Percentiles rank a stretch among this genome's conserved stretches.
phyloP scores from a whole-genome alignment of 2,797 vertebrate genomes.

The Malacoctenus gilli region DNA sequence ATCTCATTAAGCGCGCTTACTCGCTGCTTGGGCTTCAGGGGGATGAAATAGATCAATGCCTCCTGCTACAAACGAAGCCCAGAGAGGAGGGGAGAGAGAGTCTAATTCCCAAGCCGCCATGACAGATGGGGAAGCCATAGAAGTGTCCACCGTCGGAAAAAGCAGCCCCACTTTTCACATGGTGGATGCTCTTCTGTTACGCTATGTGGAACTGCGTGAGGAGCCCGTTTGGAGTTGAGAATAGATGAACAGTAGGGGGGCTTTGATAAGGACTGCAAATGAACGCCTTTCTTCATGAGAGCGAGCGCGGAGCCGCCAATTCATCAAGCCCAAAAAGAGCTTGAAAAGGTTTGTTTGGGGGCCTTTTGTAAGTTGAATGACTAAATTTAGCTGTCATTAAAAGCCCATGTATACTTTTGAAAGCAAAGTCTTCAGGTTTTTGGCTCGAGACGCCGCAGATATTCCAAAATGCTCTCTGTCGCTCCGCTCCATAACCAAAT shows the following conservation, averaged over 20 bases:
- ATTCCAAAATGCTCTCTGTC: background rate
- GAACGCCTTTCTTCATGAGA: conserved; percentile 25
- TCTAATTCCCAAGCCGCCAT: conserved; percentile 49
- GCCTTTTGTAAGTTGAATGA: conserved; percentile 11
- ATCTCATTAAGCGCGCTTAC: conserved; percentile 62
- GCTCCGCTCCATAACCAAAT: background rate
- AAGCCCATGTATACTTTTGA: conserved; percentile 6
- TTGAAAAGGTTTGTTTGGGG: conserved; percentile 23
- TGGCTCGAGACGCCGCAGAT: background rate
- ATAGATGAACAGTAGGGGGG: conserved; percentile 38
- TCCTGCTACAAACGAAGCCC: conserved; percentile 38
- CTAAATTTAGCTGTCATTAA: conserved; percentile 37
- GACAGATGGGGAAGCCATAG: conserved; percentile 46
- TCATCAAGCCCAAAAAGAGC: conserved; percentile 4
- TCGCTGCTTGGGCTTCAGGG: conserved; percentile 36
- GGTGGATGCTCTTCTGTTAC: conserved; percentile 9
- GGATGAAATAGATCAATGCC: conserved; percentile 56
- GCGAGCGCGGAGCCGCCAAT: conserved; percentile 17
- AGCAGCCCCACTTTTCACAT: conserved; percentile 22
- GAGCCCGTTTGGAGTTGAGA: conserved; percentile 32
- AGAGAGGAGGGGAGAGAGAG: conserved; percentile 17
- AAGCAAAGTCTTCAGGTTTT: background rate
- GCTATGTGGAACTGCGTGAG: conserved; percentile 24
- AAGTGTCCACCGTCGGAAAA: conserved; percentile 14
- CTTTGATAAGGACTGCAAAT: conserved; percentile 40